Base-by-base conservation (phyloP, 2,888 invertebrate genomes). In the Eupithecia vulgata region DNA sequence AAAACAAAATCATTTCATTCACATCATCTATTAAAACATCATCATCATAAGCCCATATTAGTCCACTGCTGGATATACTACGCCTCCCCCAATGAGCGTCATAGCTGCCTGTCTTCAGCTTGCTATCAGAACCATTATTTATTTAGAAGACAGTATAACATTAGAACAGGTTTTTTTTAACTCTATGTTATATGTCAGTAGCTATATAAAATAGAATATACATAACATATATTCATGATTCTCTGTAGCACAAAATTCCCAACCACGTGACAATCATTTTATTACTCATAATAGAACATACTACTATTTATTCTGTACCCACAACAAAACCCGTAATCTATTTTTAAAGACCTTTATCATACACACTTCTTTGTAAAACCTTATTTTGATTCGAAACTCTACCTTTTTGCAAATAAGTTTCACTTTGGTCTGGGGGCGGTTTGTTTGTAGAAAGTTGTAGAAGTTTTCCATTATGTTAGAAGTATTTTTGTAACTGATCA, bases 321-420 rank as follows among this genome's bases (percentile, higher is more conserved):
- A 34, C 3, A 61, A 61, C 34, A 34, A 82, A 85, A 81, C 82
- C 80, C 79, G 83, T 82, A 82, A 62, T 21, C 83, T 88, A 87
- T 86, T 87, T 85, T 87, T 85, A 85, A 37, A 68, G 13, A 52
- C 37, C 78, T 80, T 81, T 85, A 66, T 68, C 68, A 68, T 64
- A 52, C 8, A 68, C 61, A 71, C 40, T 61, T 66, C 65, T 66
- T 62, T 25, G 15, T 10, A 40, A 42, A 62, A 6, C 15, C 17
- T 42, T 68, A 57, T 57, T n/a, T 25, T 21, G 8, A 57, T 25
- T 57, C n/a, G 57, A 57, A 35, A 25, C 62, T 42, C 64, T 70
- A 35, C 6, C 6, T 4, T 59, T 35, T 4, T 45, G 3, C 40
- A n/a, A 42, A 70, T 70, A 73, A 40, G 57, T 62, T 48, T 57